phyloP scores from a whole-genome alignment of 64 coral and sea anemone genomes.

The Platygyra sinensis region DNA sequence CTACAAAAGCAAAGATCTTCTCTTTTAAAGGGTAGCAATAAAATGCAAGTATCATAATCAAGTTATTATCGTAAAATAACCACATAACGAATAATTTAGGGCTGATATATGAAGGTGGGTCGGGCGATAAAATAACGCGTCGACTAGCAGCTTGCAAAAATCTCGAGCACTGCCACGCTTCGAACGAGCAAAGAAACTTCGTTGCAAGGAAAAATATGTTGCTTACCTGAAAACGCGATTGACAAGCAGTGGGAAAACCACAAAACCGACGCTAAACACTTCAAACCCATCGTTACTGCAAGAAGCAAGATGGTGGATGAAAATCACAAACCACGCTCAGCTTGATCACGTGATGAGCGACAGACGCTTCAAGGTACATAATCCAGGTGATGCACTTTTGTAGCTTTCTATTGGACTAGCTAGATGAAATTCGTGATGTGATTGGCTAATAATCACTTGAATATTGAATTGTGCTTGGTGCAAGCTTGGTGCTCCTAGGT shows the following conservation, averaged over 20 bases:
- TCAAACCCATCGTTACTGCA: conserved; percentile 10
- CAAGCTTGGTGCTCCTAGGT: too few relatives aligned
- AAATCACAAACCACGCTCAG: background rate
- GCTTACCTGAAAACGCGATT: background rate
- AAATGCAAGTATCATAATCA: background rate
- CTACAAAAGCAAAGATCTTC: background rate
- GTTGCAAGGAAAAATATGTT: background rate
- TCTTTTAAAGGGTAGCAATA: background rate
- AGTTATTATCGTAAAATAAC: background rate
- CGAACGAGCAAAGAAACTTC: background rate
- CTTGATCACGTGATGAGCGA: conserved; percentile 2
- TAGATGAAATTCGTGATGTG: background rate
- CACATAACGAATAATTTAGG: conserved; percentile 33
- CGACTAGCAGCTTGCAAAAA: background rate
- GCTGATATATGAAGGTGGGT: conserved; percentile 2
- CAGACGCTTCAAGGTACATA: background rate
- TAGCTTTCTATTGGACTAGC: background rate
- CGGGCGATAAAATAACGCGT: background rate
- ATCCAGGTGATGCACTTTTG: background rate
- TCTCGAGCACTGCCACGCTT: background rate
- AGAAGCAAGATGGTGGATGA: conserved; percentile 11
- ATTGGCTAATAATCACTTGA: conserved; percentile 16
- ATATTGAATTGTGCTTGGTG: background rate
- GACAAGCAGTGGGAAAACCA: conserved; percentile 11
- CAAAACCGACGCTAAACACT: background rate